Conservation (phyloP, 2,888 invertebrate species). For the Lymantria monacha region DNA sequence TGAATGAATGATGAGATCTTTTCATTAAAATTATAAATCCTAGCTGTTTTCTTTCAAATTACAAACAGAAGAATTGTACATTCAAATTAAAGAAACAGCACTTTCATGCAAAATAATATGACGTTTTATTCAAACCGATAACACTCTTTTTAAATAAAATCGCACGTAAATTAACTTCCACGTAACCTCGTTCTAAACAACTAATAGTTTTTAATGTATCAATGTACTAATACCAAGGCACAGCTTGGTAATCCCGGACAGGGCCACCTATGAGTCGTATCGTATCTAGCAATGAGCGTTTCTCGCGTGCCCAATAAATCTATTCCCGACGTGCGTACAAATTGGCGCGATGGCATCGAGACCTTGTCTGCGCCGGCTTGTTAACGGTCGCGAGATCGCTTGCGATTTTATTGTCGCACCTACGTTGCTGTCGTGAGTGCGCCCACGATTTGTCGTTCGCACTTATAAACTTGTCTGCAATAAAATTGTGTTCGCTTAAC, state of each 20-base stretch:
- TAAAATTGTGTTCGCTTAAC: slow-evolving; percentile 6
- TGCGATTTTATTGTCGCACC: slow-evolving; percentile 53
- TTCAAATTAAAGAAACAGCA: no score
- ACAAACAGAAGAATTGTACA: no score
- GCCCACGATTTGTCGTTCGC: slow-evolving; percentile 43
- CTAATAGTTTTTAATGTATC: no score
- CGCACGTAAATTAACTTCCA: no score
- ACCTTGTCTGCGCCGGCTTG: slow-evolving; percentile 60
- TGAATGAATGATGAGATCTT: no score
- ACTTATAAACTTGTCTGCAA: slow-evolving; percentile 22
- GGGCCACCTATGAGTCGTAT: slow-evolving; percentile 51
- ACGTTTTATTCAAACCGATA: no score
- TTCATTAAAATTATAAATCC: no score
- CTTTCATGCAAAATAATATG: no score
- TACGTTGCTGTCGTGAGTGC: slow-evolving; percentile 44
- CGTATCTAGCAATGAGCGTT: slow-evolving; percentile 39
- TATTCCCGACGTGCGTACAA: slow-evolving; percentile 68
- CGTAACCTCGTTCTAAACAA: no score
- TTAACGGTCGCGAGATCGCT: slow-evolving; percentile 56
- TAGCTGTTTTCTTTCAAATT: no score
- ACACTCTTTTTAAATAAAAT: no score
- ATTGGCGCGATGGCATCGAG: slow-evolving; percentile 62
- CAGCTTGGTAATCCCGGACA: slow-evolving; percentile 15
- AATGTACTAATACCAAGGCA: background rate
- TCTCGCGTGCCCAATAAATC: slow-evolving; percentile 75